Evolutionary conservation across 2,888 invertebrate species (phyloP).

Genomic region (Halictus ligatus): DNA sequence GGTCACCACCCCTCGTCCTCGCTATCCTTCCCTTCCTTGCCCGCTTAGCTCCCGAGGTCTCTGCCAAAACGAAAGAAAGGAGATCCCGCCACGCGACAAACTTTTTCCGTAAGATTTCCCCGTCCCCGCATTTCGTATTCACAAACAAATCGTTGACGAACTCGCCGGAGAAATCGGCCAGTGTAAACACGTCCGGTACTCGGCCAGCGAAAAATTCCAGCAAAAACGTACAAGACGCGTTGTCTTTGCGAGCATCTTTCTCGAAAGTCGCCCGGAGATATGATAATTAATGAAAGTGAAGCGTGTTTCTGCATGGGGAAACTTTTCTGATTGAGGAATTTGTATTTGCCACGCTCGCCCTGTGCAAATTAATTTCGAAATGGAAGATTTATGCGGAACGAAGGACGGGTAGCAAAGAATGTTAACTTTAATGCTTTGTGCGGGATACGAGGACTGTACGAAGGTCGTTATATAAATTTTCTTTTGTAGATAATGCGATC

Average conservation of each 20-base stretch:
- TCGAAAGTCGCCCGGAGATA: background rate
- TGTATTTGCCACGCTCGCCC: background rate
- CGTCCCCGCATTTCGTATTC: constrained; percentile 57
- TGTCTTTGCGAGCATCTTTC: background rate
- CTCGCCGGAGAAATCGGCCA: constrained; percentile 50
- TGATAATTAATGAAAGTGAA: constrained; percentile 11
- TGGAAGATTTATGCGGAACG: background rate
- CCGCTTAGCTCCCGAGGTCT: background rate
- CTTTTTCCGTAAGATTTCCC: constrained; percentile 62
- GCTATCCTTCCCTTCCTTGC: background rate
- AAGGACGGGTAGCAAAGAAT: background rate
- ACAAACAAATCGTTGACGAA: constrained; percentile 57
- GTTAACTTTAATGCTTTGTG: background rate
- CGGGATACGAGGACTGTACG: background rate
- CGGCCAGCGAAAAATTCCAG: constrained; percentile 12
- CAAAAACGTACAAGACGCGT: background rate
- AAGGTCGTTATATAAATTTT: background rate
- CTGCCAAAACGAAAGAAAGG: constrained; percentile 34
- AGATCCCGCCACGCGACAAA: constrained; percentile 56
- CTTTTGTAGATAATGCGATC: background rate
- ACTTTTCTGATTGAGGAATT: background rate
- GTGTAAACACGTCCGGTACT: constrained; percentile 37
- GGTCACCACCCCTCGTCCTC: no score
- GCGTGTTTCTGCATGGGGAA: background rate
- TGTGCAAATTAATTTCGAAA: constrained; percentile 28